These are phyloP conservation scores for Caradrina clavipalpis DNA, from an alignment of 2,888 invertebrate species.

Conservation along the genomic window DNA sequence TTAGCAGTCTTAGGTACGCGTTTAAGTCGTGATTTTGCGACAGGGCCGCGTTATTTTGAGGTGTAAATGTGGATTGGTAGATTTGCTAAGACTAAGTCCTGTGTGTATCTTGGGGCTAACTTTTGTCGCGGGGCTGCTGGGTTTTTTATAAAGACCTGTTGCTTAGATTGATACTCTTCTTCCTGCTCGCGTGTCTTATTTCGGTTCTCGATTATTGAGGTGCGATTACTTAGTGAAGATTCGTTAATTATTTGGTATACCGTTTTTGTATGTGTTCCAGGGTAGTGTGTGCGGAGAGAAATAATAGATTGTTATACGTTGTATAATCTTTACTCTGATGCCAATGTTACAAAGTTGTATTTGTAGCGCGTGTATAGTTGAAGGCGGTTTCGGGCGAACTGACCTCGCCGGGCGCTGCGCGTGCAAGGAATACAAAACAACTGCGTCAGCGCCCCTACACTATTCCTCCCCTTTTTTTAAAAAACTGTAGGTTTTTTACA, in stretches of 20 bases:
- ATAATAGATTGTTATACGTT: too few relatives aligned
- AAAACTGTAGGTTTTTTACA: too few relatives aligned
- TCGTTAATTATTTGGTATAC: conserved; percentile 57
- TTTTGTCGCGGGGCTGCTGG: conserved; percentile 59
- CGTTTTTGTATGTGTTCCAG: too few relatives aligned
- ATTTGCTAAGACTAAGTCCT: conserved; percentile 44
- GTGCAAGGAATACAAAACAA: too few relatives aligned
- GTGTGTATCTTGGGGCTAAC: conserved; percentile 52
- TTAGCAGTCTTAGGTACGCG: not conserved
- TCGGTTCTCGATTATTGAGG: conserved; percentile 38
- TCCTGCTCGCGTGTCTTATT: conserved; percentile 57
- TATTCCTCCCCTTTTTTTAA: too few relatives aligned
- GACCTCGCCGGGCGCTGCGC: too few relatives aligned
- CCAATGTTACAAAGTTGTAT: too few relatives aligned
- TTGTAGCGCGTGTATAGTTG: too few relatives aligned
- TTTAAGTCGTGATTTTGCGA: conserved; percentile 4
- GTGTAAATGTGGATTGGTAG: conserved; percentile 33
- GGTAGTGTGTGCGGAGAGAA: too few relatives aligned
- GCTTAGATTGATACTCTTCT: conserved; percentile 47
- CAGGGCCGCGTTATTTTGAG: conserved; percentile 7
- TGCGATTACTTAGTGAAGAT: conserved; percentile 34
- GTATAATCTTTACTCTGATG: too few relatives aligned
- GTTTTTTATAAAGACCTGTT: conserved; percentile 54
- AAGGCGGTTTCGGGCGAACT: too few relatives aligned
- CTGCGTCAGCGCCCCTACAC: too few relatives aligned